phyloP scores from a whole-genome alignment of 2,113 vertebrate genomes.

The Camelus bactrianus region DNA sequence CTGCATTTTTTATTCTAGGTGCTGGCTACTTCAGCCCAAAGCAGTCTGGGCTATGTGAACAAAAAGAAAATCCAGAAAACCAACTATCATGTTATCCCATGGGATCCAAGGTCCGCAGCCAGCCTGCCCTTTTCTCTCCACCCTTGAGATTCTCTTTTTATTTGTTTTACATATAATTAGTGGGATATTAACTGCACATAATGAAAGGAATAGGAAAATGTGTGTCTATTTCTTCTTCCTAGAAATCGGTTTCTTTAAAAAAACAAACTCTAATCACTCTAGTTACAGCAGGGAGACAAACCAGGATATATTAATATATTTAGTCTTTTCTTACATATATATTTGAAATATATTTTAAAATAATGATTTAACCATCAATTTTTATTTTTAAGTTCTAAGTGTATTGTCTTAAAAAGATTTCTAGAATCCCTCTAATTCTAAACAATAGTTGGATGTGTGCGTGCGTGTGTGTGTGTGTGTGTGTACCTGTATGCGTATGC shows the following conservation, averaged over 20 bases:
- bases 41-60: neutral
- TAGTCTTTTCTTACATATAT: neutral
- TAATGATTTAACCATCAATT: neutral
- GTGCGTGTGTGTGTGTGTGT: neutral
- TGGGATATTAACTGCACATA: neutral
- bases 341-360: neutral
- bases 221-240: neutral
- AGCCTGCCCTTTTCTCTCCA: neutral
- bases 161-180: neutral
- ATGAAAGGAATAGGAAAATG: neutral
- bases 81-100: neutral
- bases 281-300: neutral
- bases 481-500: neutral
- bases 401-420: neutral
- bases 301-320: neutral
- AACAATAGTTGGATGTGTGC: neutral
- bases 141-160: neutral
- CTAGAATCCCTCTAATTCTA: neutral
- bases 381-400: neutral
- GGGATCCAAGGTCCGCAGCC: neutral
- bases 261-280: neutral
- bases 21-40: neutral
- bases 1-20: neutral
- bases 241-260: neutral
- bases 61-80: neutral